A percentile compares a stretch with the other conserved stretches of the same genome.
Conservation (phyloP, 2,113 vertebrate species). For the Corapipo altera region DNA sequence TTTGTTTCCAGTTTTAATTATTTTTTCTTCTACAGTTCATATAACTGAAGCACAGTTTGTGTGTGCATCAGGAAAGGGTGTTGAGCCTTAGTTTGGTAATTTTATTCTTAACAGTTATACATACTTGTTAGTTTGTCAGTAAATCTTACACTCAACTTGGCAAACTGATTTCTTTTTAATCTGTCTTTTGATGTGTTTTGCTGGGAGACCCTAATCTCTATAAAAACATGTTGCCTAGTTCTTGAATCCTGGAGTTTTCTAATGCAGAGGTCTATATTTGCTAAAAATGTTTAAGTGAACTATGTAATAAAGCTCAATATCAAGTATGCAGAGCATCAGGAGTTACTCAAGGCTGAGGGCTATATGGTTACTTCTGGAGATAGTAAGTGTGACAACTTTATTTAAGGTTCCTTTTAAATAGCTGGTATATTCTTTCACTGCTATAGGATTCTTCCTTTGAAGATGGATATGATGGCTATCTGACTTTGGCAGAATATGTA, state of each 20-base stretch:
- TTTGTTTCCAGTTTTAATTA: not conserved
- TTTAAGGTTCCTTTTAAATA: not conserved
- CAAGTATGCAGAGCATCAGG: not conserved
- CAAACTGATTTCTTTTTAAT: not conserved
- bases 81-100: not conserved
- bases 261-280: not conserved
- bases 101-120: not conserved
- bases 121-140: not conserved
- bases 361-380: not conserved
- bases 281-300: not conserved
- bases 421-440: not conserved
- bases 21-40: not conserved
- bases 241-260: not conserved
- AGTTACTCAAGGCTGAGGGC: not conserved
- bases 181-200: not conserved
- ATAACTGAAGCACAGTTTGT: not conserved
- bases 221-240: not conserved
- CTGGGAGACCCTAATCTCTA: not conserved
- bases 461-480: constrained; percentile 76
- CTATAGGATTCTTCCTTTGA: constrained; percentile 73
- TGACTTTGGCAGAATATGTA: constrained; percentile 82
- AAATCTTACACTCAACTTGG: not conserved
- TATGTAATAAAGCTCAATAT: not conserved
- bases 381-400: not conserved
- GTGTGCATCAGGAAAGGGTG: not conserved